Base-by-base conservation (phyloP, 1,140 invertebrate species). In the Asbolus verrucosus region DNA sequence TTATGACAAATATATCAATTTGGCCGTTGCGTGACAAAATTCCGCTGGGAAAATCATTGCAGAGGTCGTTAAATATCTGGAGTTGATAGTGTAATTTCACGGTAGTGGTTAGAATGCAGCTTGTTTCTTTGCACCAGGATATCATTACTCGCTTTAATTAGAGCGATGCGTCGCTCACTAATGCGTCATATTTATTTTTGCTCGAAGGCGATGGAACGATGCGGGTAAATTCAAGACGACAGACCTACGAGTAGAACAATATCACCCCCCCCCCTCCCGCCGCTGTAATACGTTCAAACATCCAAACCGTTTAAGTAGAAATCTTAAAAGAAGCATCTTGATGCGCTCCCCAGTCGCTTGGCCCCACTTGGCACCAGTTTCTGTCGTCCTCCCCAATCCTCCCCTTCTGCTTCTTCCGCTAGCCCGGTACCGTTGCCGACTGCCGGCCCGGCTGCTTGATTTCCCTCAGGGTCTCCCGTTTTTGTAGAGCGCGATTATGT, bases 401-500 rank as follows among this genome's bases (percentile, higher is more conserved):
- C 46, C 39, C 16, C 54, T 41, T 38, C 39, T 39, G 54, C 65
- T 67, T 65, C 74, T 67, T 72, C 67, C 67, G 65, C 41, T 65
- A 69, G 62, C 33, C 66, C 16, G 65, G 38, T 65, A 46, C 36
- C 62, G 60, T 43, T 50, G 50, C 61, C 38, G 43, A 54, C 21
- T 70, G 50, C 30, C 62, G 66, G 54, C 36, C 60, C 66, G 63
- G 71, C 46, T 75, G 72, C 73, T 74, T 79, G 78, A 79, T 79
- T 79, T 79, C 78, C 78, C 78, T 77, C 63, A 78, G 78, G 78
- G 70, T 79, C 74, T 75, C 70, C 69, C 71, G 73, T 65, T 76
- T 76, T 73, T 76, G 73, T 74, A 73, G 65, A 46, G 73, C 69
- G 74, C 78, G 77, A 79, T 79, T 79, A 78, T 78, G 77, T 78